Evolutionary conservation across 2,113 vertebrate genomes (phyloP).

Genomic region (Pagrus major): DNA sequence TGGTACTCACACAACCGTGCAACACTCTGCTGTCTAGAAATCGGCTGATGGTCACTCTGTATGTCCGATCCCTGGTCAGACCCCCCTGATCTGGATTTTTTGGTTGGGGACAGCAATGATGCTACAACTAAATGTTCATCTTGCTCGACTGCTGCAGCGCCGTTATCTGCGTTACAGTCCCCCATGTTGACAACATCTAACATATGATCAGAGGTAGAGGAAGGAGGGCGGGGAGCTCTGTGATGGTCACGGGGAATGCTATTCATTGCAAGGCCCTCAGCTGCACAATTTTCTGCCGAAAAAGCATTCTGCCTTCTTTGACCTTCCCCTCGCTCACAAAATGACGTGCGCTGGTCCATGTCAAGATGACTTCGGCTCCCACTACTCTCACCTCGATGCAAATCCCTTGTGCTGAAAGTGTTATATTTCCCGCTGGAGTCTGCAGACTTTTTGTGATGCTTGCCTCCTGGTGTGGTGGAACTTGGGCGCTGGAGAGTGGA

Average conservation of each 20-base stretch:
- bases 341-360: slow-evolving; percentile 91
- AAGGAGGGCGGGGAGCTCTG: slow-evolving; percentile 77
- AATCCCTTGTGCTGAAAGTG: slow-evolving; percentile 90
- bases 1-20: slow-evolving; percentile 94
- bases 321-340: slow-evolving; percentile 85
- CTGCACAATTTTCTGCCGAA: slow-evolving; percentile 50
- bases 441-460: slow-evolving; percentile 87
- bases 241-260: slow-evolving; percentile 80
- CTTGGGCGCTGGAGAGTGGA: slow-evolving; percentile 89
- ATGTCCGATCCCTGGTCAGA: slow-evolving; percentile 80
- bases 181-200: slow-evolving; percentile 53
- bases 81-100: slow-evolving; percentile 76
- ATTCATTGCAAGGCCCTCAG: slow-evolving; percentile 82
- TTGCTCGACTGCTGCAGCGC: slow-evolving; percentile 80
- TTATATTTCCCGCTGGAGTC: slow-evolving; percentile 89
- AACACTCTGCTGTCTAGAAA: slow-evolving; percentile 88
- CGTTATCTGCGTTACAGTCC: slow-evolving; percentile 66
- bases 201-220: slow-evolving; percentile 80
- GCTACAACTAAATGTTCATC: slow-evolving; percentile 87
- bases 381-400: slow-evolving; percentile 80
- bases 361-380: slow-evolving; percentile 83
- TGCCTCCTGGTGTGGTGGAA: slow-evolving; percentile 76
- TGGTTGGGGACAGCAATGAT: slow-evolving; percentile 87
- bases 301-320: slow-evolving; percentile 86
- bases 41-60: slow-evolving; percentile 84